These are phyloP conservation scores for Phalacrocorax carbo DNA, from an alignment of 2,113 vertebrate species.

Conservation along the genomic window DNA sequence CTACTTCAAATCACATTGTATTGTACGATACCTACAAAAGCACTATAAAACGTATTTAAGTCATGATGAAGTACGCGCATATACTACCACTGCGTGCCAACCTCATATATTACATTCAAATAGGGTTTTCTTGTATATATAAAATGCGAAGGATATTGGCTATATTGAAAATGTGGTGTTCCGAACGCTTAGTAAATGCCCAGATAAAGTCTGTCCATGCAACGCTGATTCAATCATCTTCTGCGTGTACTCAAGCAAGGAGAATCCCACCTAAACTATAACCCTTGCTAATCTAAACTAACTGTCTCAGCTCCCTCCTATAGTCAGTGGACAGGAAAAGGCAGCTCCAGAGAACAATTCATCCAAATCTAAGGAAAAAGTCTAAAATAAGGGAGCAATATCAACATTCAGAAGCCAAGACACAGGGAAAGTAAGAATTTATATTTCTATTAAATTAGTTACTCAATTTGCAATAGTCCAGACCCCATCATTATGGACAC, in stretches of 20 bases:
- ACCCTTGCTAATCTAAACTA: neutral
- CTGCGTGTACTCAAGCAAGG: neutral
- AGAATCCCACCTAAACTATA: neutral
- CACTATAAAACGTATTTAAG: neutral
- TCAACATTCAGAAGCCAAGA: neutral
- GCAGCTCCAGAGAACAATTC: neutral
- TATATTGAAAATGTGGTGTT: neutral
- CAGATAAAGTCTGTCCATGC: neutral
- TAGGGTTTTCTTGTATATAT: neutral
- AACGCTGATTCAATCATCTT: neutral
- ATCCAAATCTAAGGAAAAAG: neutral
- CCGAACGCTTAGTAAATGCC: neutral
- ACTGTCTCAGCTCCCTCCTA: neutral
- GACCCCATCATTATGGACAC: neutral
- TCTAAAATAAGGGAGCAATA: neutral
- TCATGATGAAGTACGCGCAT: neutral
- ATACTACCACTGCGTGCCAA: neutral
- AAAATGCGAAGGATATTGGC: neutral
- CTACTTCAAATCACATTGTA: neutral
- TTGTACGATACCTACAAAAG: neutral
- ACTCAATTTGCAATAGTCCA: neutral
- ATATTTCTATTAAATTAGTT: neutral
- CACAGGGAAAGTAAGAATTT: neutral
- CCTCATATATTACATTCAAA: neutral
- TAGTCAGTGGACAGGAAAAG: neutral